phyloP scores from a whole-genome alignment of 2,113 vertebrate genomes.

The Ageneiosus marmoratus region DNA sequence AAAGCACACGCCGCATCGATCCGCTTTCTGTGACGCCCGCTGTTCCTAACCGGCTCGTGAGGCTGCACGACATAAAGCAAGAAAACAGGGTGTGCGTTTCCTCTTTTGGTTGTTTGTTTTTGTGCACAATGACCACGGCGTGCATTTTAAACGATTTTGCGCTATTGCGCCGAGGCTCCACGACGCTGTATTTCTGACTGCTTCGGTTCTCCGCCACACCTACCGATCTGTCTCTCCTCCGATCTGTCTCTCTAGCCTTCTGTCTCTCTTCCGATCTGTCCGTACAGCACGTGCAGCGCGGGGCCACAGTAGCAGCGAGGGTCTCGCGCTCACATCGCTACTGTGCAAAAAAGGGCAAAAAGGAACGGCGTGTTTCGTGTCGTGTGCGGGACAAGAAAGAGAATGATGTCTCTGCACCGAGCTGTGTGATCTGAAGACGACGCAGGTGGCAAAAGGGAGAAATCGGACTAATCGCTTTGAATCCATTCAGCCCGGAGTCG shows the following conservation, averaged over 20 bases:
- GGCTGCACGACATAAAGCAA: not conserved
- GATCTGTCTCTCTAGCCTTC: constrained; percentile 6
- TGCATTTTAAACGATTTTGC: constrained; percentile 23
- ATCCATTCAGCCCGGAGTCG: constrained; percentile 34
- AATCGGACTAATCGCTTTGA: constrained; percentile 3
- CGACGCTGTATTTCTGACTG: constrained; percentile 30
- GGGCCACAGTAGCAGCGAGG: not conserved
- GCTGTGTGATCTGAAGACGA: constrained; percentile 13
- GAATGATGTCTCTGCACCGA: not conserved
- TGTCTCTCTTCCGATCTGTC: not conserved
- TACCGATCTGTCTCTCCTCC: constrained; percentile 11
- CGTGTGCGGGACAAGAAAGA: not conserved
- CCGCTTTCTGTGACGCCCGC: constrained; percentile 19
- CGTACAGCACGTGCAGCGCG: constrained; percentile 38
- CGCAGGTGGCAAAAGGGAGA: constrained; percentile 27
- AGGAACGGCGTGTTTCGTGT: not conserved
- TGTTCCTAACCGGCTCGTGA: not conserved
- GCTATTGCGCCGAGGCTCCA: constrained; percentile 18
- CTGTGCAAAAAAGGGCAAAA: not conserved
- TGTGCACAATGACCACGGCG: not conserved
- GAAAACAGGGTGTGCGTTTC: not conserved
- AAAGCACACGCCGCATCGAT: constrained; percentile 34
- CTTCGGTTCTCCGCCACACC: constrained; percentile 46
- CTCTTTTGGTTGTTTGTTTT: not conserved
- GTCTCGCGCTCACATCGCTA: not conserved